These are phyloP conservation scores for Carlito syrichta DNA, from an alignment of 2,113 vertebrate species.

Conservation along the genomic window DNA sequence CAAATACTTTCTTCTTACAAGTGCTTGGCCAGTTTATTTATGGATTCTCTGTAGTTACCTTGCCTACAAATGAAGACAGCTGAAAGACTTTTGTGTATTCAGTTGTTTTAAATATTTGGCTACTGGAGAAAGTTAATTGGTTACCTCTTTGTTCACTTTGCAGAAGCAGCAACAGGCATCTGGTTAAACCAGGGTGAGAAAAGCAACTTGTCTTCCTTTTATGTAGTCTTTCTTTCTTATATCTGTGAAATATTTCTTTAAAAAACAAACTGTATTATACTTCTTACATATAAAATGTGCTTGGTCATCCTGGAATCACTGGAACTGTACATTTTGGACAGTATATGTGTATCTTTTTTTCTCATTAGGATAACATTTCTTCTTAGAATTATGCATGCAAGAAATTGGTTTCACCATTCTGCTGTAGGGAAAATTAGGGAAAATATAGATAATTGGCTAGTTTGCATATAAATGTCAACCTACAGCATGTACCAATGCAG, in stretches of 20 bases:
- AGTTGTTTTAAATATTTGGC: constrained; percentile 66
- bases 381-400: constrained; percentile 30
- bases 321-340: background rate
- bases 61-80: constrained; percentile 57
- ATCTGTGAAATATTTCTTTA: background rate
- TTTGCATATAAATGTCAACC: constrained; percentile 35
- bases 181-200: background rate
- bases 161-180: constrained; percentile 27
- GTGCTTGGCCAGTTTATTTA: constrained; percentile 48
- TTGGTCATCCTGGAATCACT: background rate
- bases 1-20: constrained; percentile 45
- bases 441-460: constrained; percentile 36
- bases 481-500: background rate
- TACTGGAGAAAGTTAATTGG: constrained; percentile 50
- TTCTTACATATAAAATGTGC: background rate
- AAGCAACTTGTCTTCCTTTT: background rate
- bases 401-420: constrained; percentile 8
- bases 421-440: background rate
- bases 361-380: background rate
- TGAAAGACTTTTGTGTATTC: constrained; percentile 59
- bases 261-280: background rate
- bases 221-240: background rate
- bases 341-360: background rate
- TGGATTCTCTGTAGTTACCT: constrained; percentile 55
- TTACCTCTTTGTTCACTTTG: background rate